Percentiles rank a stretch among this genome's conserved stretches.
These are phyloP conservation scores for Mellilla xanthometata DNA, from an alignment of 2,888 invertebrate species.

Conservation along the genomic window DNA sequence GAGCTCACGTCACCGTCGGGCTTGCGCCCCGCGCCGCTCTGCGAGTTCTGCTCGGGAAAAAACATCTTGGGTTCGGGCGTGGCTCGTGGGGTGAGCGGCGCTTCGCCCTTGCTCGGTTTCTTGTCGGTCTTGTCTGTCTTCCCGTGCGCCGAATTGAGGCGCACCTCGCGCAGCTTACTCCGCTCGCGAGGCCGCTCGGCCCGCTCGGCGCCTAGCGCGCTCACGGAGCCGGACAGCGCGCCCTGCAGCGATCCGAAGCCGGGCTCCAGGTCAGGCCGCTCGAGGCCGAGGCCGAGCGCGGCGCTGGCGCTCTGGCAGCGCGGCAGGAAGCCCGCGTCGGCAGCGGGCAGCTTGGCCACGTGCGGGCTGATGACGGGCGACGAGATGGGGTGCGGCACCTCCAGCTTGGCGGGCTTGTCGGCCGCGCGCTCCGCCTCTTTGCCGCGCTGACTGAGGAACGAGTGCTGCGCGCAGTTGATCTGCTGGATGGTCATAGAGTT, in stretches of 20 bases:
- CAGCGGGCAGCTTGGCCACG: slow-evolving; percentile 70
- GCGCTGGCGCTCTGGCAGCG: slow-evolving; percentile 75
- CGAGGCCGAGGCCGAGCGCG: slow-evolving; percentile 64
- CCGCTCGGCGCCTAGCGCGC: slow-evolving; percentile 59
- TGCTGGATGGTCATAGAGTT: slow-evolving; percentile 75
- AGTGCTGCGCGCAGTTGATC: slow-evolving; percentile 62
- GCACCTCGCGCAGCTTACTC: slow-evolving; percentile 71
- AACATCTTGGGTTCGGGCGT: slow-evolving; percentile 74
- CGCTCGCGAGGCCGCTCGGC: slow-evolving; percentile 69
- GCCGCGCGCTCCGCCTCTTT: slow-evolving; percentile 70
- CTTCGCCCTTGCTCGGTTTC: slow-evolving; percentile 54
- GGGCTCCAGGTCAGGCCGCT: slow-evolving; percentile 62
- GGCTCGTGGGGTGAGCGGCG: slow-evolving; percentile 63
- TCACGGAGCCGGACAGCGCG: slow-evolving; percentile 61
- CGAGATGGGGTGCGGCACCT: slow-evolving; percentile 75
- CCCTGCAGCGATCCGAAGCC: slow-evolving; percentile 60
- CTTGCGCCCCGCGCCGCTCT: slow-evolving; percentile 56
- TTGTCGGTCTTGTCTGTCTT: slow-evolving; percentile 74
- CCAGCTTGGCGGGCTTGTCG: slow-evolving; percentile 65
- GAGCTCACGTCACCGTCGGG: slow-evolving; percentile 76
- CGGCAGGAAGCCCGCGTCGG: slow-evolving; percentile 70
- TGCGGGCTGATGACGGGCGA: slow-evolving; percentile 75
- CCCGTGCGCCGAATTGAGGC: slow-evolving; percentile 76
- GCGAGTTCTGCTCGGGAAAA: slow-evolving; percentile 69
- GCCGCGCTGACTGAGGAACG: slow-evolving; percentile 61